Conservation (phyloP, 2,888 invertebrate species). For the Leptura quadrifasciata region DNA sequence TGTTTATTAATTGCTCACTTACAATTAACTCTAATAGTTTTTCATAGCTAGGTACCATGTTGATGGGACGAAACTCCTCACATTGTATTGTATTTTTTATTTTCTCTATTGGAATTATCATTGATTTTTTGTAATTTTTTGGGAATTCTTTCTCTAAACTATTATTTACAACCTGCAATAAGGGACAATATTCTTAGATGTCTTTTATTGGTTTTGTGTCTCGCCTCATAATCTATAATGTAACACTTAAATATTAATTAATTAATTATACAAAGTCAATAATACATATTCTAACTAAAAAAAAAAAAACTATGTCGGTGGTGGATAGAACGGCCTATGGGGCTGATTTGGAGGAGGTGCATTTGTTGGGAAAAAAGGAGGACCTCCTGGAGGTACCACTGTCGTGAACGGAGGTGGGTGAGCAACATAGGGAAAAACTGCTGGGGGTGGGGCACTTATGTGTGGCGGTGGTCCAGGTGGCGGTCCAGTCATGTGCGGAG, state of each 20-base stretch:
- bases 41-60: too few species aligned
- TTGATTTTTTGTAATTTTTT: too few species aligned
- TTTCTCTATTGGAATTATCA: too few species aligned
- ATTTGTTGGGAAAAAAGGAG: constrained; percentile 70
- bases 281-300: background rate
- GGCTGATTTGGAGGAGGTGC: constrained; percentile 65
- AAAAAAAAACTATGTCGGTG: constrained; percentile 46
- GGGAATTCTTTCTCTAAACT: too few species aligned
- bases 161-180: too few species aligned
- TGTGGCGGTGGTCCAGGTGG: constrained; percentile 74
- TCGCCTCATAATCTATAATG: background rate
- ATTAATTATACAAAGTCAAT: background rate
- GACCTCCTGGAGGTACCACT: constrained; percentile 72
- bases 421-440: constrained; percentile 67
- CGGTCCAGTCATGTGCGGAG: constrained; percentile 70
- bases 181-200: background rate
- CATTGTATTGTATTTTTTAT: too few species aligned
- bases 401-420: constrained; percentile 71
- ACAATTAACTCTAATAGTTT: too few species aligned
- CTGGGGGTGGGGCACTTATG: constrained; percentile 65
- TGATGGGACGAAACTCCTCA: too few species aligned
- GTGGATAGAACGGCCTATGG: constrained; percentile 56
- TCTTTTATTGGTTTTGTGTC: background rate
- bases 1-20: too few species aligned
- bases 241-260: background rate